Conservation (phyloP, 2,888 invertebrate genomes). For the Entomobrya proxima region DNA sequence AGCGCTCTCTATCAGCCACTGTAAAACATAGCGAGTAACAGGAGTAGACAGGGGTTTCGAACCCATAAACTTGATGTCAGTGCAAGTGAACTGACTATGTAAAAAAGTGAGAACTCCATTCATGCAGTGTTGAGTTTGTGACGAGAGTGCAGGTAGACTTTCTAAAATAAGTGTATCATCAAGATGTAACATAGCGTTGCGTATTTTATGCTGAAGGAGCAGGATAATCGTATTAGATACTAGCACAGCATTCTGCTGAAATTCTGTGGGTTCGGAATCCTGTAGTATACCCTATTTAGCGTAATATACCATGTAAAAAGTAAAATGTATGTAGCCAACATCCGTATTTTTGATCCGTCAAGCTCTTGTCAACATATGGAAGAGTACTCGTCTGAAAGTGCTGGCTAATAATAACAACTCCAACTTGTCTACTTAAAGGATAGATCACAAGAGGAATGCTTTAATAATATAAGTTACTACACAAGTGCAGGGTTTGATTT, state of each 20-base stretch:
- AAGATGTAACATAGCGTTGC: neutral
- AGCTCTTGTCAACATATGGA: slow-evolving; percentile 71
- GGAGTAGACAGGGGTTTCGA: neutral
- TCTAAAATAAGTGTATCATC: slow-evolving; percentile 10
- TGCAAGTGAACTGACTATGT: neutral
- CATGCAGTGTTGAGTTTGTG: neutral
- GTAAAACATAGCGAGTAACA: neutral
- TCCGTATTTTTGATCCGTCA: slow-evolving; percentile 57
- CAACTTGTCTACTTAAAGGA: slow-evolving; percentile 19
- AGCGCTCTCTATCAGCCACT: neutral
- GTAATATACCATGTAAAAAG: neutral
- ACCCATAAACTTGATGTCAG: neutral
- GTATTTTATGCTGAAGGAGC: neutral
- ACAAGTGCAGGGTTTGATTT: slow-evolving; percentile 49
- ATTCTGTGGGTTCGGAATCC: neutral
- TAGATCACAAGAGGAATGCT: neutral
- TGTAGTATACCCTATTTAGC: neutral
- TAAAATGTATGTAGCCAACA: neutral
- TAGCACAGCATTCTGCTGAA: too few species aligned
- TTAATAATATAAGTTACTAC: slow-evolving; percentile 1
- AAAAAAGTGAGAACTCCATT: slow-evolving; percentile 1
- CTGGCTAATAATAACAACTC: slow-evolving; percentile 9
- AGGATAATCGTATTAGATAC: neutral
- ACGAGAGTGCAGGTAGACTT: slow-evolving; percentile 24
- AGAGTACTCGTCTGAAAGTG: slow-evolving; percentile 34